These are phyloP conservation scores for Gambusia holbrooki DNA, from an alignment of 2,113 vertebrate genomes.

Conservation along the genomic window DNA sequence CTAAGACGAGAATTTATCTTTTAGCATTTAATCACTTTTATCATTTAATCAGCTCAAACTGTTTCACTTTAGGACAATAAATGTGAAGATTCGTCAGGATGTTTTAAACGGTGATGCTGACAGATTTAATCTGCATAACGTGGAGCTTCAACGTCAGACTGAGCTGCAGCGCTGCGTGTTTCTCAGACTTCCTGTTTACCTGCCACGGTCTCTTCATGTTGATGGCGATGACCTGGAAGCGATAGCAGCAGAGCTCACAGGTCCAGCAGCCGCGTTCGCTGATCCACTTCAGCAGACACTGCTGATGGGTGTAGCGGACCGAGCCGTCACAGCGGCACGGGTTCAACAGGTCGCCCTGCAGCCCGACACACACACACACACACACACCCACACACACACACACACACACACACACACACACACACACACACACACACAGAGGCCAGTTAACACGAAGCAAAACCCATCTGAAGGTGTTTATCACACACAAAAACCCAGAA, in stretches of 20 bases:
- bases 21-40: neutral
- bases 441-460: neutral
- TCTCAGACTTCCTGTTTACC: constrained; percentile 68
- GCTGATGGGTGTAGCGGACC: constrained; percentile 92
- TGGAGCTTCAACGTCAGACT: neutral
- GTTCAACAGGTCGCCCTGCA: constrained; percentile 90
- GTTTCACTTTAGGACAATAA: neutral
- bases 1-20: neutral
- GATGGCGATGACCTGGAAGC: constrained; percentile 93
- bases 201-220: constrained; percentile 94
- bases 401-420: too few relatives aligned
- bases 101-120: neutral
- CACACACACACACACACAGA: too few relatives aligned
- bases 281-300: constrained; percentile 96
- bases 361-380: neutral
- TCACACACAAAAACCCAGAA: neutral
- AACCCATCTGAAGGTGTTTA: neutral
- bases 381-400: too few relatives aligned
- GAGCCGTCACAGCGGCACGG: constrained; percentile 94
- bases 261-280: constrained; percentile 95
- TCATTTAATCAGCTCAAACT: neutral
- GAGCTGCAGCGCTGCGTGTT: too few relatives aligned
- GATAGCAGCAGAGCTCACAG: constrained; percentile 95
- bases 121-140: neutral
- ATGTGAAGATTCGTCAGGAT: too few relatives aligned